These are phyloP conservation scores for Unio delphinus DNA, from an alignment of 2,888 invertebrate genomes.

Conservation along the genomic window DNA sequence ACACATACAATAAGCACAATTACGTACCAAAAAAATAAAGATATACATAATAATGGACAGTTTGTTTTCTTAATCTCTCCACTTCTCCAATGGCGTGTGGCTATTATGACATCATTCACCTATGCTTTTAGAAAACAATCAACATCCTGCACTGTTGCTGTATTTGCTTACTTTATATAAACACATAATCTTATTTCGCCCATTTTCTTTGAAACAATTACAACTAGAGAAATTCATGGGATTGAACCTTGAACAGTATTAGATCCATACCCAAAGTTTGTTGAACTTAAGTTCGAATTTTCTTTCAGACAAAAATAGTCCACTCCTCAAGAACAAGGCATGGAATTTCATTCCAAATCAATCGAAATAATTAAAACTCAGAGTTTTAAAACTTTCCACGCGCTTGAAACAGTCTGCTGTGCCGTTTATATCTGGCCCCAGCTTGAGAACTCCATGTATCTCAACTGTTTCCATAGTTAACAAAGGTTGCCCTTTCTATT, in stretches of 20 bases:
- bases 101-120: too few relatives aligned
- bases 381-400: too few relatives aligned
- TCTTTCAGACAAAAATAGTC: too few relatives aligned
- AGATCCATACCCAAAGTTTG: slow-evolving; percentile 20
- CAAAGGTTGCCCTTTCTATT: slow-evolving; percentile 4
- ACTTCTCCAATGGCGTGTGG: too few relatives aligned
- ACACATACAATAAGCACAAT: too few relatives aligned
- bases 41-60: too few relatives aligned
- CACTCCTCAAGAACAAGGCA: background rate
- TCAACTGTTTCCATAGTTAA: slow-evolving; percentile 4
- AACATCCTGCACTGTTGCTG: background rate
- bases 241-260: slow-evolving; percentile 22
- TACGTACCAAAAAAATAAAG: too few relatives aligned
- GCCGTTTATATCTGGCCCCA: background rate
- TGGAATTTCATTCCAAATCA: slow-evolving; percentile 8
- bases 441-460: background rate
- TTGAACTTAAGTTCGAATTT: background rate
- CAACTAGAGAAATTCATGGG: slow-evolving; percentile 21
- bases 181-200: slow-evolving; percentile 17
- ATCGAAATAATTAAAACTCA: background rate
- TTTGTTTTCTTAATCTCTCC: too few relatives aligned
- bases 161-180: background rate
- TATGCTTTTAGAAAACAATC: too few relatives aligned
- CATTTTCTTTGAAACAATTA: slow-evolving; percentile 27
- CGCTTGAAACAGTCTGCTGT: too few relatives aligned